Conservation (phyloP, 1,140 invertebrate genomes). For the Heliconius nattereri region DNA sequence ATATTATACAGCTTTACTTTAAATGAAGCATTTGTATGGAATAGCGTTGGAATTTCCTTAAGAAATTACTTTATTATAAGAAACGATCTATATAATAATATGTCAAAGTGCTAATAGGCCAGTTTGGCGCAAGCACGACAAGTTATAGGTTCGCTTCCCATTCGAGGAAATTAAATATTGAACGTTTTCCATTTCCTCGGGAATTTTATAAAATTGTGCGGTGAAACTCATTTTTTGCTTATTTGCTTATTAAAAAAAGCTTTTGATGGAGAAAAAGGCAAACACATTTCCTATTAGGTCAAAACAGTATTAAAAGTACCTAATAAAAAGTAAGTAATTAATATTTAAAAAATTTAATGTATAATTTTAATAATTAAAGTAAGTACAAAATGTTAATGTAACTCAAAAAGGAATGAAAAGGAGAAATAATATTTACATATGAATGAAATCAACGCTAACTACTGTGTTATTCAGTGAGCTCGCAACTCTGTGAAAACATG, state of each 20-base stretch:
- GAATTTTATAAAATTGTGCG: no score
- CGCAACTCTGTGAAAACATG: slow-evolving; percentile 9
- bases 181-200: no score
- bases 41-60: neutral
- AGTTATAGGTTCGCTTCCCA: no score
- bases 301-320: neutral
- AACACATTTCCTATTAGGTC: neutral
- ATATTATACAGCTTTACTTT: slow-evolving; percentile 31
- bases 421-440: slow-evolving; percentile 4
- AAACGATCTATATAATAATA: no score
- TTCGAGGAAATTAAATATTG: neutral
- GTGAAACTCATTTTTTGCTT: neutral
- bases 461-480: slow-evolving; percentile 7
- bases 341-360: neutral
- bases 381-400: neutral
- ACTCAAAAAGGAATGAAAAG: neutral
- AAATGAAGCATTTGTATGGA: slow-evolving; percentile 25
- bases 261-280: neutral
- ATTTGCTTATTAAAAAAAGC: neutral
- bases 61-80: no score
- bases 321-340: slow-evolving; percentile 5
- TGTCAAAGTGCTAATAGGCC: no score
- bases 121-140: no score
- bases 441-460: slow-evolving; percentile 5
- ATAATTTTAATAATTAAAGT: neutral